Base-by-base conservation (phyloP, 2,113 vertebrate species). In the Rutilus rutilus region DNA sequence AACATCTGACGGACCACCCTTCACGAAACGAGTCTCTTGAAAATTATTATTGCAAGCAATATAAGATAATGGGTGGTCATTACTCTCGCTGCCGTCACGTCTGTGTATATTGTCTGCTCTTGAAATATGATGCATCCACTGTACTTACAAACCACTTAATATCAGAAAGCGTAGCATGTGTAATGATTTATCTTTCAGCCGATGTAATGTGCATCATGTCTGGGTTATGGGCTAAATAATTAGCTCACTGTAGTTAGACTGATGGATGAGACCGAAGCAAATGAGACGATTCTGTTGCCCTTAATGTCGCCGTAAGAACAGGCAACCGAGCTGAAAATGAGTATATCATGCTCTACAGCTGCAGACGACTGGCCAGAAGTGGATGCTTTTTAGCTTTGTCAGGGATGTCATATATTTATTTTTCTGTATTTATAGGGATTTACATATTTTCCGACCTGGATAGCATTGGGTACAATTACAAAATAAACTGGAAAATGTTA, bases 51-150 rank as follows among this genome's bases (percentile, higher is more conserved):
- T 89, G 85, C 83, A 64, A 85, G 87, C 87, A 90, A 88, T 90
- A 90, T 90, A 90, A 90, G 88, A 89, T 90, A 90, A 91, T 91
- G 87, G 87, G 84, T 84, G 83, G 87, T 82, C 89, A 91, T 91
- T 91, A 89, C 87, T 90, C 88, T 83, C 73, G 85, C 86, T 85
- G 86, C 89, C 86, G 88, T 90, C 88, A 89, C 76, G 85, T 87
- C 88, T 84, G 82, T 59, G 81, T 85, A 87, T 85, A 86, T 86
- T 86, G 86, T 85, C 67, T 78, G 76, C 86, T 84, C 87, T 88
- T 91, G 88, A 90, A 90, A 90, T 90, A 89, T 85, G 87, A 89
- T 86, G 88, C 88, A 86, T 88, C 73, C 83, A 81, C 87, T 75
- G 57, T 91, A 87, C 87, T 89, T 89, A 89, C 84, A 88, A 85